Conservation (phyloP, 1,140 invertebrate genomes). For the Pseudoatta argentina region DNA sequence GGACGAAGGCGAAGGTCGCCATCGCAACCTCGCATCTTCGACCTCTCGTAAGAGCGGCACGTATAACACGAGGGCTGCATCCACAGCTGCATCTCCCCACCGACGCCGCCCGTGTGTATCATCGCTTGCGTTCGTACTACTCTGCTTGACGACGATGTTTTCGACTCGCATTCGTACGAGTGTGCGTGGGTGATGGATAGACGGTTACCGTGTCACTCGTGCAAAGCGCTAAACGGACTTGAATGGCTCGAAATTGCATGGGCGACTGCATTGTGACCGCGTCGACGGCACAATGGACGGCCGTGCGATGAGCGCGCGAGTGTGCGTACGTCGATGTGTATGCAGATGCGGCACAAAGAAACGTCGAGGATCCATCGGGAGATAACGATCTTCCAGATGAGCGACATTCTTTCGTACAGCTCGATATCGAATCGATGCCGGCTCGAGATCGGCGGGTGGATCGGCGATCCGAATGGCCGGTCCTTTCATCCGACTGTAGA, state of each 20-base stretch:
- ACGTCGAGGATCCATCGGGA: slow-evolving; percentile 42
- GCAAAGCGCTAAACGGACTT: slow-evolving; percentile 76
- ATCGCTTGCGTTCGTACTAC: slow-evolving; percentile 10
- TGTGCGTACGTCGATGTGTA: slow-evolving; percentile 57
- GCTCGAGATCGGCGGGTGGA: slow-evolving; percentile 41
- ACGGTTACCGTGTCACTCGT: slow-evolving; percentile 80
- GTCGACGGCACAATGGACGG: slow-evolving; percentile 43
- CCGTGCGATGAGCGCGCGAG: background rate
- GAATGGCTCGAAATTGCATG: slow-evolving; percentile 74
- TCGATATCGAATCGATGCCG: slow-evolving; percentile 50
- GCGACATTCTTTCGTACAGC: slow-evolving; percentile 51
- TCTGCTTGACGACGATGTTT: slow-evolving; percentile 6
- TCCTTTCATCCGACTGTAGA: slow-evolving; percentile 22
- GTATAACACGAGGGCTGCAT: slow-evolving; percentile 34
- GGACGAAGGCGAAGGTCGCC: slow-evolving; percentile 59
- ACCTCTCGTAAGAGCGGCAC: slow-evolving; percentile 39
- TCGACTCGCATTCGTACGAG: slow-evolving; percentile 59
- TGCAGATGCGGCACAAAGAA: slow-evolving; percentile 72
- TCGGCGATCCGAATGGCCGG: background rate
- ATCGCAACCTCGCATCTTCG: slow-evolving; percentile 37
- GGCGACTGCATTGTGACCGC: slow-evolving; percentile 66
- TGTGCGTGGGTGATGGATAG: slow-evolving; percentile 86
- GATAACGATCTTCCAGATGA: slow-evolving; percentile 60
- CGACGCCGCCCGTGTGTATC: slow-evolving; percentile 44
- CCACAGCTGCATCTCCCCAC: slow-evolving; percentile 78